Base-by-base conservation (phyloP, 2,797 vertebrate species). In the Agapornis canus region DNA sequence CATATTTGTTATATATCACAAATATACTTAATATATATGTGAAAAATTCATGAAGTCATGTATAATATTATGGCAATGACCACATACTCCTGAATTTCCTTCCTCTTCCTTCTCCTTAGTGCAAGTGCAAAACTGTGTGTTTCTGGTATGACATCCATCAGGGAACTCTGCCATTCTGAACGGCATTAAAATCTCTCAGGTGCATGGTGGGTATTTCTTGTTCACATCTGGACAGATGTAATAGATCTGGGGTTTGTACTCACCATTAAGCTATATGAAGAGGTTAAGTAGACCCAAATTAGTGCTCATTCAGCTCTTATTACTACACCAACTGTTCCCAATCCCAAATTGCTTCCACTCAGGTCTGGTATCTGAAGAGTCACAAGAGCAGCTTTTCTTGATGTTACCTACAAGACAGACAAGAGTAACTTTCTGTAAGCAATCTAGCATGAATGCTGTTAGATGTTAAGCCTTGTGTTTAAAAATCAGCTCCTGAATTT, bases 211-310 rank as follows among this genome's bases (percentile, higher is more conserved):
- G 2, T 59, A 4, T 43, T 85, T 54, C 42, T 32, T 47, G 47
- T 32, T 68, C 40, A 7, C 0, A 0, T 17, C 8, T 37, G 54
- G 56, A 32, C 56, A 17, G 23, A 40, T 29, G 27, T 40, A 48
- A n/a, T 26, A 31, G 23, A 17, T 32, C 52, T 39, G 60, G 29
- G 32, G 5, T 26, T 71, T 68, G 18, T 42, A 2, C 27, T 32
- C 29, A 56, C 35, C 20, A 0, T 76, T 80, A 59, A 76, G 32
- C 16, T 6, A 5, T 6, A n/a, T 26, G 31, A 86, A 69, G 73
- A 59, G 47, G 47, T 78, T 56, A 69, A 29, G 45, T 18, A 77
- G 51, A 75, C 26, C n/a, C 82, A 89, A 85, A 73, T 64, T 66
- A 85, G 31, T 52, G 35, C 22, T 76, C 63, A 70, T 88, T 88